phyloP scores from a whole-genome alignment of 2,113 vertebrate genomes.

The Colinus virginianus region DNA sequence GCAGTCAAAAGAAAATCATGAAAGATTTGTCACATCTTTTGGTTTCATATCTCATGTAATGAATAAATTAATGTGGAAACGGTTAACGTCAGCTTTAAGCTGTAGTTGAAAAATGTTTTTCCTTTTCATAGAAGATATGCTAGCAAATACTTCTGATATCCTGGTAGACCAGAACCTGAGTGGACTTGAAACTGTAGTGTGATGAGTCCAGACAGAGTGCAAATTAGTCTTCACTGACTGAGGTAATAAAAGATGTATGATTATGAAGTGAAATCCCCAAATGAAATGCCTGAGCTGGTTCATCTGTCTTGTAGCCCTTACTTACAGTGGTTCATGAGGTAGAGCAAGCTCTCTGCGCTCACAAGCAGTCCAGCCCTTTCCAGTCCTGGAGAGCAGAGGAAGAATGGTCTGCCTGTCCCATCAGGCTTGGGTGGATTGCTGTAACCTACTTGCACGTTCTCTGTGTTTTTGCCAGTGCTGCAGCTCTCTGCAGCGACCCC shows the following conservation, averaged over 20 bases:
- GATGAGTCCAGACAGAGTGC: background rate
- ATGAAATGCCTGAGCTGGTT: background rate
- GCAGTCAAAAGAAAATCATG: background rate
- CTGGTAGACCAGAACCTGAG: background rate
- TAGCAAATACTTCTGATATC: background rate
- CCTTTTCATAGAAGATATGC: background rate
- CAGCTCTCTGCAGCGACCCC: background rate
- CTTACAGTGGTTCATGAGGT: background rate
- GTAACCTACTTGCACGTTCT: background rate
- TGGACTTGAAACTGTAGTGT: background rate
- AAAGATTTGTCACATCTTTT: background rate
- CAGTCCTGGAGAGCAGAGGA: background rate
- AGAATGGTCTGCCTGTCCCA: background rate
- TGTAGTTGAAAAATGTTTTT: background rate
- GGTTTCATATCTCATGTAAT: background rate
- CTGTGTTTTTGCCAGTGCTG: background rate
- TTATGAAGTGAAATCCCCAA: background rate
- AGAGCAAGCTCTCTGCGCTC: background rate
- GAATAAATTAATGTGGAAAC: background rate
- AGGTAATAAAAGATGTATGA: constrained; percentile 30
- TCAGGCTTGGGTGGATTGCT: background rate
- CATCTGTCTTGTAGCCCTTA: background rate
- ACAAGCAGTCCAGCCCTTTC: background rate
- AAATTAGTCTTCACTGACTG: background rate
- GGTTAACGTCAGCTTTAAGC: background rate